A percentile compares a stretch with the other conserved stretches of the same genome.
These are phyloP conservation scores for Etheostoma nigrum DNA, from an alignment of 2,797 vertebrate species.

Conservation along the genomic window DNA sequence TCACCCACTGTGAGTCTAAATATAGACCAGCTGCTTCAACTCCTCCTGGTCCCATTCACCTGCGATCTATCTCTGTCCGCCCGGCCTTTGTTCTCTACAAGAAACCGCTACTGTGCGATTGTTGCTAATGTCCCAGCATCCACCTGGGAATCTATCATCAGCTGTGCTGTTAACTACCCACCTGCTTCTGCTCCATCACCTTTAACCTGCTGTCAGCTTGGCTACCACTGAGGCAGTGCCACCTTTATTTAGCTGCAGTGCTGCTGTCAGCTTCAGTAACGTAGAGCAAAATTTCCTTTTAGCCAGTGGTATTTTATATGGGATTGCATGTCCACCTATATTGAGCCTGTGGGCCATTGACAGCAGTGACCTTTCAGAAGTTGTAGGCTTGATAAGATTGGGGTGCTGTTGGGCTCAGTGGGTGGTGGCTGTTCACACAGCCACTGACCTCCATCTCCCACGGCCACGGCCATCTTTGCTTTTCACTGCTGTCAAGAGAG, in stretches of 20 bases:
- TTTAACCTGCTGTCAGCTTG: conserved; percentile 74
- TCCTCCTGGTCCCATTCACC: conserved; percentile 58
- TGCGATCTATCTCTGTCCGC: conserved; percentile 31
- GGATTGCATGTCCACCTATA: conserved; percentile 53
- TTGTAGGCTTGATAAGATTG: conserved; percentile 46
- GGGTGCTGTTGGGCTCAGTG: conserved; percentile 50
- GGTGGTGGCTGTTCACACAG: conserved; percentile 40
- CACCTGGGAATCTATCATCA: conserved; percentile 71
- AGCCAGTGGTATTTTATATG: conserved; percentile 41
- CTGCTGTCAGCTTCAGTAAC: conserved; percentile 53
- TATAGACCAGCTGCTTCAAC: conserved; percentile 69
- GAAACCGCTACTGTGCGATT: conserved; percentile 29
- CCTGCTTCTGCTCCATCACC: conserved; percentile 64
- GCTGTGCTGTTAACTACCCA: conserved; percentile 70
- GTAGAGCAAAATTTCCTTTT: conserved; percentile 59
- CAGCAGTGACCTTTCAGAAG: conserved; percentile 69
- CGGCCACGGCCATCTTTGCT: conserved; percentile 12
- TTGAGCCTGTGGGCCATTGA: conserved; percentile 45
- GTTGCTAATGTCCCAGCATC: conserved; percentile 53
- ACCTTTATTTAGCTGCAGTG: conserved; percentile 58
- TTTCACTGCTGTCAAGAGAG: conserved; percentile 44
- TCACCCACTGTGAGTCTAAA: conserved; percentile 63
- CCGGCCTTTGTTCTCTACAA: conserved; percentile 53
- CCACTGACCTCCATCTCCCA: conserved; percentile 31
- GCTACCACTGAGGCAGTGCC: conserved; percentile 57